Evolutionary conservation across 2,797 vertebrate genomes (phyloP).

Genomic region (Prunella strophiata): DNA sequence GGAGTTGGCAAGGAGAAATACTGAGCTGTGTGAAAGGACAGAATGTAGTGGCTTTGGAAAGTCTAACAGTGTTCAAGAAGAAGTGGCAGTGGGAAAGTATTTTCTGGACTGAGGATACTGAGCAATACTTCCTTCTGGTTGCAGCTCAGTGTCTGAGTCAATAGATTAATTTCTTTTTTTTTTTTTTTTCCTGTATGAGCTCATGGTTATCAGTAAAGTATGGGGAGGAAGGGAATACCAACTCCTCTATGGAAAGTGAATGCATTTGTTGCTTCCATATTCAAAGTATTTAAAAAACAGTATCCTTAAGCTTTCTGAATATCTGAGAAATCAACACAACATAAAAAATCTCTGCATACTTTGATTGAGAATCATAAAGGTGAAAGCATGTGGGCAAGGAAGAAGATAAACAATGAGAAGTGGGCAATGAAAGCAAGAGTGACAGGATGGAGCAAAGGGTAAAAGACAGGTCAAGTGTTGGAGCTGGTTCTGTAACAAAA

Average conservation of each 20-base stretch:
- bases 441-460: background rate
- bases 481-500: background rate
- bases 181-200: background rate
- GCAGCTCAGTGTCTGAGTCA: background rate
- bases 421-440: background rate
- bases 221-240: background rate
- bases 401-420: background rate
- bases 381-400: background rate
- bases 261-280: background rate
- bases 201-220: background rate
- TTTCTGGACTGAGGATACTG: background rate
- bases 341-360: background rate
- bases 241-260: background rate
- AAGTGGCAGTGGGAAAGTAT: background rate
- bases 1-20: background rate
- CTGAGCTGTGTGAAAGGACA: fast-evolving
- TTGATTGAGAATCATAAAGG: background rate
- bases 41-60: background rate
- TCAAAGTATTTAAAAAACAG: background rate
- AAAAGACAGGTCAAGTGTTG: background rate
- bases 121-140: background rate
- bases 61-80: background rate
- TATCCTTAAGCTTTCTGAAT: background rate
- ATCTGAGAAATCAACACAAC: background rate
- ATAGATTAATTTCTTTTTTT: background rate